Conservation (phyloP, 2,797 vertebrate genomes). For the Euthynnus affinis region DNA sequence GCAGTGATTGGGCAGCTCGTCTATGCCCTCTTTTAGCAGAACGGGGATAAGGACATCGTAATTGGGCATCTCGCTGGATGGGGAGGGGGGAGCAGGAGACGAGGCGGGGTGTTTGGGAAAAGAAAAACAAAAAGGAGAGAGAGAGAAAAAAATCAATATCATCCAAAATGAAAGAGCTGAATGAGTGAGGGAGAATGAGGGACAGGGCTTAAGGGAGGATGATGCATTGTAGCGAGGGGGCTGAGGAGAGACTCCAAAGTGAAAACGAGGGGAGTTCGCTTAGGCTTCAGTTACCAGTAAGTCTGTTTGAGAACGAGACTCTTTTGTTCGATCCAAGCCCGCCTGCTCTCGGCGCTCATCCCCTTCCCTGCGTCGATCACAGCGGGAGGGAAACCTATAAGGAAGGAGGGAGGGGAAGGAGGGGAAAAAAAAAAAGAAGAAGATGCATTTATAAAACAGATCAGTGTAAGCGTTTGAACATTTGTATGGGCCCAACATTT, state of each 20-base stretch:
- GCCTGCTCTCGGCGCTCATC: conserved; percentile 88
- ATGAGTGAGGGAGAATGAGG: conserved; percentile 50
- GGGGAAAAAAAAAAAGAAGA: too few species aligned
- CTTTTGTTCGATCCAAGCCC: conserved; percentile 90
- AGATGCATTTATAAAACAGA: conserved; percentile 54
- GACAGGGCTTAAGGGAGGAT: conserved; percentile 46
- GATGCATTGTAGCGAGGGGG: conserved; percentile 29
- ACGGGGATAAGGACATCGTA: conserved; percentile 90
- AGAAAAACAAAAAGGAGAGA: conserved; percentile 32
- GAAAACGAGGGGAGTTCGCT: conserved; percentile 39
- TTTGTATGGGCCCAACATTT: conserved; percentile 41
- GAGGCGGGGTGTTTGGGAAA: not conserved
- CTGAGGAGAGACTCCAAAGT: conserved; percentile 36
- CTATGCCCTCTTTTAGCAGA: conserved; percentile 90
- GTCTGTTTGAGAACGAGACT: conserved; percentile 91
- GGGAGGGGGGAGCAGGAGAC: not conserved
- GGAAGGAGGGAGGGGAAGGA: not conserved
- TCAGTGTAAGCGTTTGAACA: conserved; percentile 51
- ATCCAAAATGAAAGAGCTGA: conserved; percentile 54
- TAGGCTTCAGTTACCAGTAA: conserved; percentile 87
- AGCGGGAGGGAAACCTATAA: conserved; percentile 85
- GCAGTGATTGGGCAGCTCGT: conserved; percentile 91
- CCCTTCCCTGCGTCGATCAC: conserved; percentile 90
- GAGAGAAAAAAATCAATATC: conserved; percentile 56
- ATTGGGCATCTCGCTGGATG: conserved; percentile 91